A percentile compares a stretch with the other conserved stretches of the same genome.
Evolutionary conservation across 2,888 invertebrate species (phyloP).

Genomic region (Diachrysia chrysitis): DNA sequence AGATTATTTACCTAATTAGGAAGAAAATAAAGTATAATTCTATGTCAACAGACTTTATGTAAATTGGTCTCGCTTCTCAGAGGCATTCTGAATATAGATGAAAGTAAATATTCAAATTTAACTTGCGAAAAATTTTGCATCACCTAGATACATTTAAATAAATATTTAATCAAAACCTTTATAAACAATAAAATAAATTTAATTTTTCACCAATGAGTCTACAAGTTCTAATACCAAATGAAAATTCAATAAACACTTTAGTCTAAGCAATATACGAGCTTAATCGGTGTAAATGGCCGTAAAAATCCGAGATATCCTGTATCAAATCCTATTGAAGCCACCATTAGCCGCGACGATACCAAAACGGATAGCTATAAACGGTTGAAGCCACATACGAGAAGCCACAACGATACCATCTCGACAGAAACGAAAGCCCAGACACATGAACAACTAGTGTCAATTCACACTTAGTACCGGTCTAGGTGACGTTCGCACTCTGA

Average conservation of each 20-base stretch:
- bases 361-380: slow-evolving; percentile 62
- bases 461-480: slow-evolving; percentile 53
- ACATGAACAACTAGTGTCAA: slow-evolving; percentile 63
- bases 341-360: slow-evolving; percentile 60
- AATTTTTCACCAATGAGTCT: no score
- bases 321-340: slow-evolving; percentile 52
- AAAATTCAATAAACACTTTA: neutral
- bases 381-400: slow-evolving; percentile 61
- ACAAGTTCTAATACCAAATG: no score
- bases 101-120: no score
- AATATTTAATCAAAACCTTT: no score
- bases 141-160: no score
- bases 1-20: neutral
- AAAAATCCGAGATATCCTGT: slow-evolving; percentile 38
- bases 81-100: no score
- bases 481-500: slow-evolving; percentile 23
- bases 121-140: no score
- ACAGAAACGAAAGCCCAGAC: slow-evolving; percentile 65
- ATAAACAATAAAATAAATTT: no score
- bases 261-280: neutral
- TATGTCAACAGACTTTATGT: no score
- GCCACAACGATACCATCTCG: slow-evolving; percentile 62
- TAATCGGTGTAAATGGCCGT: neutral
- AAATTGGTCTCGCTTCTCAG: no score
- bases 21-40: neutral